Base-by-base conservation (phyloP, 2,113 vertebrate species). In the Corythaeola cristata region DNA sequence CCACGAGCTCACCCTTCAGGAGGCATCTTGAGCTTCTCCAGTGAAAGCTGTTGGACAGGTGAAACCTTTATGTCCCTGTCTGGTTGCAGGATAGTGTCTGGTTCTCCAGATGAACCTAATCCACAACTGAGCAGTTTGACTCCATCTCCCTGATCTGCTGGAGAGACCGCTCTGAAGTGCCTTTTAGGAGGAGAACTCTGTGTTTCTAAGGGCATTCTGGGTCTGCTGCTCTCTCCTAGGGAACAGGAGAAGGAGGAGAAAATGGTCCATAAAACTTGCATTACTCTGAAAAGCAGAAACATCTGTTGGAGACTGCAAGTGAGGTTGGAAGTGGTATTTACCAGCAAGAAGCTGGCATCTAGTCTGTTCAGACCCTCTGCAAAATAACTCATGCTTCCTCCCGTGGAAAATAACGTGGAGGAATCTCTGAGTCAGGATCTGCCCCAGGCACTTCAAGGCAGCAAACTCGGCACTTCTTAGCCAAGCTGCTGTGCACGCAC, bases 261-360 rank as follows among this genome's bases (percentile, higher is more conserved):
- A 97, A 97, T 81, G 91, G 95, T 88, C 92, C 90, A 94, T 95
- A 77, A 97, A 94, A 95, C 97, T 97, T 91, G 93, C 92, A 85
- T 97, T 96, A 81, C 67, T 44, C 41, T 53, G 93, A 83, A 96
- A 96, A 98, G 90, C 94, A 96, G 91, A 98, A 96, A 96, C 95
- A 94, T 97, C 92, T 98, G 96, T 95, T 84, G 88, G 88, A 92
- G 91, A 37, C 88, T 91, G 94, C 11, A 76, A 97, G 84, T 67
- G 93, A 96, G 67, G 84, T 77, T 92, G 78, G 94, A 97, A 93
- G 83, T 89, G 90, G 91, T 79, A 64, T 96, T 97, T 92, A 91
- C 91, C 95, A 92, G 93, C 68, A 47, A 95, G 85, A 91, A 84
- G 22, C 66, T 97, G 95, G 93, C 95, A 95, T 92, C 53, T 71